phyloP scores from a whole-genome alignment of 2,888 invertebrate genomes.

The Eristalinus sepulchralis region DNA sequence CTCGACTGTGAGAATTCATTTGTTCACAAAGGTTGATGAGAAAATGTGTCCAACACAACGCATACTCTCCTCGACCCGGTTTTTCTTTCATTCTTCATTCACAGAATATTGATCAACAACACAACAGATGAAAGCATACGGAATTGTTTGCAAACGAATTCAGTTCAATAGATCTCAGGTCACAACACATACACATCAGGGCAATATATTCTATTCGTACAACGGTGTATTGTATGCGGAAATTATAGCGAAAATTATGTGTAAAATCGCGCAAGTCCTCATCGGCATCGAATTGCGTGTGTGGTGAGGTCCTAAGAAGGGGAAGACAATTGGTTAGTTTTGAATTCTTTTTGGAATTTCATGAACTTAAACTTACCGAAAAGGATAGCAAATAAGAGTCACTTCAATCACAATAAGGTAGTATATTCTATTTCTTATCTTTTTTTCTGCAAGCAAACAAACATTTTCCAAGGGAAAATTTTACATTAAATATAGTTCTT shows the following conservation, averaged over 20 bases:
- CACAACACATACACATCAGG: constrained; percentile 2
- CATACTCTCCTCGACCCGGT: background rate
- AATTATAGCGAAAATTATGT: background rate
- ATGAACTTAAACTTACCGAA: constrained; percentile 36
- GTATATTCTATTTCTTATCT: constrained; percentile 49
- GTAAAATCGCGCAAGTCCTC: background rate
- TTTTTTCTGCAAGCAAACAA: constrained; percentile 58
- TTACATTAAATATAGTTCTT: background rate
- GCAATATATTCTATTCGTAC: background rate
- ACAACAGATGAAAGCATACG: constrained; percentile 34
- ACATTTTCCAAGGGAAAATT: background rate
- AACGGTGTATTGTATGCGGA: background rate
- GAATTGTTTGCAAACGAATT: background rate
- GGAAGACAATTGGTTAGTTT: background rate
- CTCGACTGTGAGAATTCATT: constrained; percentile 35
- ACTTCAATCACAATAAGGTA: constrained; percentile 16
- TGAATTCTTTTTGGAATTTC: background rate
- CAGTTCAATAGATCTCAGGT: background rate
- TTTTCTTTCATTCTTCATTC: background rate
- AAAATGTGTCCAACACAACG: constrained; percentile 1
- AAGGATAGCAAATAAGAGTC: constrained; percentile 4
- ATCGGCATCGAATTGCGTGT: background rate
- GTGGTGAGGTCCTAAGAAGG: background rate
- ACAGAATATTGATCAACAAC: constrained; percentile 58
- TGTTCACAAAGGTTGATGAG: constrained; percentile 1